Base-by-base conservation (phyloP, 2,797 vertebrate species). In the Xiphorhynchus erythropygius region DNA sequence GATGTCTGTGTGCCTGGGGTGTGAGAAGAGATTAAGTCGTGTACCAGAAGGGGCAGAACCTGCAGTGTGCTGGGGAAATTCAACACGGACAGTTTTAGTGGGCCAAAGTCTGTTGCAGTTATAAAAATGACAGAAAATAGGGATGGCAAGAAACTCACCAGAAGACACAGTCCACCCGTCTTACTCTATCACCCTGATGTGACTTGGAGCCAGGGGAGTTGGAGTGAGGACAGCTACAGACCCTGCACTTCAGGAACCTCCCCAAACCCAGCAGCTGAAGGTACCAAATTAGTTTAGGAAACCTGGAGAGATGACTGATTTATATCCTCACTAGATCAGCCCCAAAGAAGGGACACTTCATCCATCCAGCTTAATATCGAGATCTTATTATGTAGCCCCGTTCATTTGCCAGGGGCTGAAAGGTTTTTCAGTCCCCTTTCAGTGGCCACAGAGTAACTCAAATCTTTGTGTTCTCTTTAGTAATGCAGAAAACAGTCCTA, bases 21-120 rank as follows among this genome's bases (percentile, higher is more conserved):
- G 60, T 0, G 1, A 52, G 30, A 89, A 94, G 15, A 80, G 49
- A 65, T 35, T 7, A 49, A 19, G 44, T 32, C 0, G 0, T 8
- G 56, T 35, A 77, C 10, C 55, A 80, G 59, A 35, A 89, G 41
- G 59, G 78, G 24, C 27, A 86, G 60, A 70, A 49, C 32, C 69
- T 76, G 17, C 6, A 7, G 30, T 15, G 19, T 28, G 33, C 52
- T 82, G 62, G 21, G 30, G 35, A 88, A 76, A 56, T 75, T 24
- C 32, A 67, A 22, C 35, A 46, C 0, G 0, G 27, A 5, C 0
- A 59, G n/a, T 5, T 46, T 24, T 52, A 35, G 11, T 2, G 11
- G 19, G 25, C 35, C 52, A 63, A 71, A 53, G 13, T 65, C 39
- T 56, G 23, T 13, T 56, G 17, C 39, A 24, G 65, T 75, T 68